Base-by-base conservation (phyloP, 2,113 vertebrate genomes). In the Etheostoma cragini region DNA sequence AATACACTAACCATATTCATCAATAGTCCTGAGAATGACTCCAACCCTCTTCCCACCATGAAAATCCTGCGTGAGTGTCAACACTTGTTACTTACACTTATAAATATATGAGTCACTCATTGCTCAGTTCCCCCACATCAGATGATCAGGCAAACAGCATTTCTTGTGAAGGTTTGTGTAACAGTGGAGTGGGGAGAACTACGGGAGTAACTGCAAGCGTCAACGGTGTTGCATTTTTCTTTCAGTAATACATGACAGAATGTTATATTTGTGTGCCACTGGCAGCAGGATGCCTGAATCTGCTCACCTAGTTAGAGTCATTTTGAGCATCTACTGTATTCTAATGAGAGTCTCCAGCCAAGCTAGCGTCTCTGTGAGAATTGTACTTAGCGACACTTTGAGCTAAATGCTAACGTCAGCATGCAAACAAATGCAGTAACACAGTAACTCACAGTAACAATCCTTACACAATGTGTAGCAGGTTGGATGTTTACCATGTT, bases 71-170 rank as follows among this genome's bases (percentile, higher is more conserved):
- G 49, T 75, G 38, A 68, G 54, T 76, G 75, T 52, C 16, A 17
- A 83, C 76, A 81, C 80, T 65, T 52, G 16, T 49, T 88, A 42
- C 38, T 42, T 42, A 11, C 38, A 11, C 38, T 42, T 82, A 75
- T 82, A 66, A 73, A 30, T 10, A 30, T 7, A 12, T 80, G 76
- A 88, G 24, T 84, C 82, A 80, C 38, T 72, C 52, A 26, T 49
- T 76, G 66, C 78, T 83, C 38, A 19, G 72, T 85, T 67, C 38
- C 87, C 86, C 64, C 77, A 71, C 79, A 56, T 81, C 72, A 53
- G 61, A 80, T 65, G 30, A 81, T 69, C 7, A 0, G 30, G 56
- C 0, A 30, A 83, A 66, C 0, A 78, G 56, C n/a, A 11, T 78
- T 84, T 84, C 71, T 77, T 84, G 72, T 46, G 3, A 87, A 64